Evolutionary conservation across 2,797 vertebrate species (phyloP).

Genomic region (Knipowitschia caucasica): DNA sequence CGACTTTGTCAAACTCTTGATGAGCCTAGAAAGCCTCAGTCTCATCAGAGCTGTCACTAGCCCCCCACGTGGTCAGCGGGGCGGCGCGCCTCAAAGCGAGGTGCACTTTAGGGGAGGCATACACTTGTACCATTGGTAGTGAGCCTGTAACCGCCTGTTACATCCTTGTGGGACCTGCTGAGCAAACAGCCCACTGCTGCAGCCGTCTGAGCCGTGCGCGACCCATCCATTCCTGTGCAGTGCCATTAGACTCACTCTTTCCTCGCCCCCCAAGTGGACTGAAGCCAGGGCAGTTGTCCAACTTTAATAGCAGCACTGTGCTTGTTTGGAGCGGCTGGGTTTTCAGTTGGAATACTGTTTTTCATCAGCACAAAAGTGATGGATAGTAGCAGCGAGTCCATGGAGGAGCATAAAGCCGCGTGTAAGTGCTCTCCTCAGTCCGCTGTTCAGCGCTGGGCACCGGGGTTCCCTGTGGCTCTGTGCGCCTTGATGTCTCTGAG

Average conservation of each 20-base stretch:
- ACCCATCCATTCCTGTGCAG: constrained; percentile 40
- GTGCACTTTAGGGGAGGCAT: constrained; percentile 58
- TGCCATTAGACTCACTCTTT: constrained; percentile 34
- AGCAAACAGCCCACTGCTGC: constrained; percentile 30
- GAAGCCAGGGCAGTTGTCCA: constrained; percentile 15
- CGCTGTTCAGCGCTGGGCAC: constrained; percentile 46
- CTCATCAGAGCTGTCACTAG: constrained; percentile 56
- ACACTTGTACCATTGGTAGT: constrained; percentile 49
- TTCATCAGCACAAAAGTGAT: constrained; percentile 46
- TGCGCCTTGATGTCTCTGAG: constrained; percentile 82
- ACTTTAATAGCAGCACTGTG: constrained; percentile 5
- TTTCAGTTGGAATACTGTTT: background rate
- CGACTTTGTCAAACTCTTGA: background rate
- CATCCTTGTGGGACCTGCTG: constrained; percentile 30
- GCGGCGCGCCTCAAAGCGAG: constrained; percentile 57
- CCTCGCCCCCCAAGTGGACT: constrained; percentile 24
- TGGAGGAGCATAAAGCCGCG: constrained; percentile 57
- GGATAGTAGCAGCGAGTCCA: constrained; percentile 55
- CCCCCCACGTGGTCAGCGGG: constrained; percentile 71
- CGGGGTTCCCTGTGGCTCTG: constrained; percentile 62
- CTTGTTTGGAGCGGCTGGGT: constrained; percentile 4
- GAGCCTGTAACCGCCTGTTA: constrained; percentile 26
- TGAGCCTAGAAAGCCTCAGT: too few species aligned
- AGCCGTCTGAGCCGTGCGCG: constrained; percentile 17
- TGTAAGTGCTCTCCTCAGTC: constrained; percentile 56